Evolutionary conservation across 2,113 vertebrate genomes (phyloP), one percentile per base, ranked within the genome.

Genomic region (Anoplopoma fimbria): DNA sequence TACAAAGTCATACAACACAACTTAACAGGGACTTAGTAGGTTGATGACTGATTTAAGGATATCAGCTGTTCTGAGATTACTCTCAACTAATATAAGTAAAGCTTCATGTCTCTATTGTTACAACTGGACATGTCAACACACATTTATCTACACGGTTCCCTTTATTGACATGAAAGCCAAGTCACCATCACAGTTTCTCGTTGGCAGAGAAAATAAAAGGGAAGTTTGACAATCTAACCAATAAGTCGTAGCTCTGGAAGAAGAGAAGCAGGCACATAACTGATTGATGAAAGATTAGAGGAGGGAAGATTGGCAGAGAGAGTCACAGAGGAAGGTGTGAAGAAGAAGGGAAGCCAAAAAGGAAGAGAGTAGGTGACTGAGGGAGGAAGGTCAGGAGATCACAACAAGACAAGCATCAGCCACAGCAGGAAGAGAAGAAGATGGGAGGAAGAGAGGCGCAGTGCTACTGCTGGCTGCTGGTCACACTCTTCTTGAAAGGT

Each of bases 401-500:
- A 38, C 9, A 34, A 33, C 10, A 31, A 38, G 55, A 40, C 19
- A 62, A 31, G 34, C 1, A 29, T 47, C 47, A 29, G 9, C 49
- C 6, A 34, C 29, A 53, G 19, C 9, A 58, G 68, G n/a, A 78
- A 40, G 21, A 62, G 45, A 40, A 57, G n/a, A 58, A 55, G 73
- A 83, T 81, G 83, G 27, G 15, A 51, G 57, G 33, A 55, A 34
- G 2, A 9, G 49, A 58, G 25, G 51, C 64, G 33, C 55, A 19
- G 33, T 72, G 65, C 47, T 79, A 29, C 85, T 88, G 33, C 86
- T 89, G 88, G 72, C 67, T 93, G 49, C 60, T 91, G 33, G 21
- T 92, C 49, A 58, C 75, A 2, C 58, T 94, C 25, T 89, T 6
- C 69, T 40, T 92, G 5, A 87, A 51, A 87, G 91, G 93, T 91